Evolutionary conservation across 2,113 vertebrate species (phyloP), one percentile per base, ranked within the genome.

Genomic region (Chionis minor): DNA sequence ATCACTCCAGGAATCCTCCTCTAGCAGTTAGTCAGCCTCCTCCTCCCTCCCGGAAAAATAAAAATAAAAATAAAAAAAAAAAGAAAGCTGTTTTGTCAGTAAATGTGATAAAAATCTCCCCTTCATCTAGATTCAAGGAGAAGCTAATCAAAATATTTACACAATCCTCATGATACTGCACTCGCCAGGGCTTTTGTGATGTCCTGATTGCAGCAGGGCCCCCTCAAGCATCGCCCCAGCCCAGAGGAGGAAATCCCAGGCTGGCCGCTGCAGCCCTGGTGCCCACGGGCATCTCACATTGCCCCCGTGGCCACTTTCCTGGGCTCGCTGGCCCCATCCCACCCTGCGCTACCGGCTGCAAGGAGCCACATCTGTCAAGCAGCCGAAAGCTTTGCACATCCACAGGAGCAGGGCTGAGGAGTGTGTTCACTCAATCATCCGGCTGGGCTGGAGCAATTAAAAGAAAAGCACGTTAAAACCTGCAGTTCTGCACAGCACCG

Each of bases 21-120:
- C 59, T 7, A 90, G 92, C 89, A 85, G 14, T 93, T 92, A 90
- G 51, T 94, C 90, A 97, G 44, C 82, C 58, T 86, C 44, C 89
- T 85, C 88, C 67, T 40, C 78, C 85, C 83, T 88, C 21, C 44
- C 0, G 0, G 33, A 66, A 63, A 62, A 27, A 67, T 38, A 38
- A 38, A 38, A 38, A 38, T 38, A 8, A 38, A 71, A 61, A 59
- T 65, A 65, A 63, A 86, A 78, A 32, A 47, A 30, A 17, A 47
- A 73, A n/a, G n/a, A 67, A 83, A 77, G 35, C 47, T 94, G 72
- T 89, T 96, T 93, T 96, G 95, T 94, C 95, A 92, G 94, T 86
- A 93, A 96, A 88, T 51, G 75, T 0, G 97, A 97, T 97, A 96
- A 96, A 97, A 96, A 96, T 96, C 94, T 97, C 20, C 52, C 77